Percentiles rank a stretch among this genome's conserved stretches.
phyloP scores from a whole-genome alignment of 1,140 invertebrate genomes.

The Pseudomyrmex dendroicus region DNA sequence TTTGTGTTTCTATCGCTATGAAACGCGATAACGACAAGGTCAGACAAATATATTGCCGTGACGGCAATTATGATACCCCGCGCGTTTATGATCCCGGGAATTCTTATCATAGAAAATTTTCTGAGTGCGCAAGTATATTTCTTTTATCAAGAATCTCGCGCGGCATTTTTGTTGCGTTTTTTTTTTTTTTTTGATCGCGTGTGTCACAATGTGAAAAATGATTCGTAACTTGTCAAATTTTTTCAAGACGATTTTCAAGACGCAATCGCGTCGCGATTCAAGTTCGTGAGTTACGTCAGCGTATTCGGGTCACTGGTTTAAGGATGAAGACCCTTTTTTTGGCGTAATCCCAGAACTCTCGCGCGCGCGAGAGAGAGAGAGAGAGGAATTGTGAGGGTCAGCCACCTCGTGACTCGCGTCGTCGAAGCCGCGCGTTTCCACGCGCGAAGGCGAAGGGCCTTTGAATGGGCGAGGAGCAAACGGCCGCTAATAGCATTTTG shows the following conservation, averaged over 20 bases:
- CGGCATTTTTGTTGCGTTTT: not conserved
- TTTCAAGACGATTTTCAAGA: not conserved
- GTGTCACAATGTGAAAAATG: too few species aligned
- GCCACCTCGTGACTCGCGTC: constrained; percentile 29
- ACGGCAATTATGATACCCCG: constrained; percentile 33
- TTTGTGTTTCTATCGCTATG: constrained; percentile 48
- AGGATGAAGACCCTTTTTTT: constrained; percentile 24
- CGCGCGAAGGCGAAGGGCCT: constrained; percentile 42
- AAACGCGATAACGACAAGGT: constrained; percentile 52
- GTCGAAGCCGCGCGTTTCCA: constrained; percentile 20
- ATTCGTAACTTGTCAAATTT: too few species aligned
- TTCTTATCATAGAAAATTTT: not conserved
- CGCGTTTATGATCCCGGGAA: constrained; percentile 24
- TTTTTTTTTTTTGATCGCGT: too few species aligned
- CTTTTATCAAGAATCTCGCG: constrained; percentile 4
- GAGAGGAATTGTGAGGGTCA: constrained; percentile 2
- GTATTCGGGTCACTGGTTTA: constrained; percentile 41
- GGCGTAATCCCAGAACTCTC: not conserved
- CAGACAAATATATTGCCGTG: constrained; percentile 34
- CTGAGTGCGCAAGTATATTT: not conserved
- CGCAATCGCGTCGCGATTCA: not conserved
- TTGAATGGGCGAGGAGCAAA: constrained; percentile 62
- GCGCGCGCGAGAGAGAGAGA: not conserved
- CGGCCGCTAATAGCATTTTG: constrained; percentile 71
- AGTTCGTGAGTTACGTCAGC: constrained; percentile 19